Evolutionary conservation across 2,113 vertebrate species (phyloP), one percentile per base, ranked within the genome.

Genomic region (Hemichromis elongatus): DNA sequence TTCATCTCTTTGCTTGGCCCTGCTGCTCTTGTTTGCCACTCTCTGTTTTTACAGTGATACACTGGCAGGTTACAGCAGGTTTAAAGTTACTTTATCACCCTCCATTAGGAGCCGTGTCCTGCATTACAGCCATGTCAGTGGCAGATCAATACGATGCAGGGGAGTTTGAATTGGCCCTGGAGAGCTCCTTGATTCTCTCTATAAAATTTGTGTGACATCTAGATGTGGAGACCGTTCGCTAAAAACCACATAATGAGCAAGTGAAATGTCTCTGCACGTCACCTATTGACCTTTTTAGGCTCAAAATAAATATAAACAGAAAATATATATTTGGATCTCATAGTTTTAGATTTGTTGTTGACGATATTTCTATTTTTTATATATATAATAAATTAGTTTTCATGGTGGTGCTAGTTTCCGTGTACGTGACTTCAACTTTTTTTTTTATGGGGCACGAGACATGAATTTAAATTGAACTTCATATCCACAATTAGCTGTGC

Each of bases 81-180:
- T 94, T 94, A 88, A 79, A 83, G 92, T 88, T 88, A 79, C 89
- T 94, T 93, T 94, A 94, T 93, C 80, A 73, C 90, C 77, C 70
- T 81, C 89, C 90, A 93, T 94, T 95, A 94, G 93, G 79, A 45
- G 79, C 85, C 79, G 79, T 81, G 86, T 92, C 86, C 91, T 90
- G 91, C 85, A 80, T 93, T 91, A 93, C 88, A 87, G 86, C 89
- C 89, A 81, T 89, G 92, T 89, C 90, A 90, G 86, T 82, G 85
- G 54, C 89, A 50, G 90, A 94, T 95, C 93, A 87, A 93, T 95
- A 94, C 80, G 16, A 70, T 68, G 80, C 86, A 81, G 90, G 89
- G 82, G 84, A 77, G 79, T 88, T 88, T 88, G 82, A 88, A 89
- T 55, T 79, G 92, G 80, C 83, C 88, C 30, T 55, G 5, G 81